These are phyloP conservation scores for Cyclina sinensis DNA, from an alignment of 1,140 invertebrate genomes.

Conservation along the genomic window DNA sequence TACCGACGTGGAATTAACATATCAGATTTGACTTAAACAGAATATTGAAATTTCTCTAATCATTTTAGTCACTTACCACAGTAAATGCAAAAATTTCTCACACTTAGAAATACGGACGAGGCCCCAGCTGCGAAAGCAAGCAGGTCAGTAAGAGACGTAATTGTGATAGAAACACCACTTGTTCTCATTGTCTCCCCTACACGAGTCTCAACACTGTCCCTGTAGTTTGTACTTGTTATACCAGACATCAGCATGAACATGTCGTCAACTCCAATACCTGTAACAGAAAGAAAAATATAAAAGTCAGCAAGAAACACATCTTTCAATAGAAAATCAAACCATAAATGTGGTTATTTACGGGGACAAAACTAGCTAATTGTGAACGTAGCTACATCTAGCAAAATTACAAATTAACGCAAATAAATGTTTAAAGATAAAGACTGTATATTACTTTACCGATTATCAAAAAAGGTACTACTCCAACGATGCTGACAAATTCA, in stretches of 20 bases:
- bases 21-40: neutral
- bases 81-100: conserved; percentile 98
- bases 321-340: too few relatives aligned
- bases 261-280: conserved; percentile 97
- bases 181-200: conserved; percentile 95
- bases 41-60: too few relatives aligned
- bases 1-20: neutral
- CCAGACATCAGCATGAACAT: conserved; percentile 98
- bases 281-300: neutral
- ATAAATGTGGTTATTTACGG: too few relatives aligned
- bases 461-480: conserved; percentile 98
- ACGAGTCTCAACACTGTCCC: conserved; percentile 91
- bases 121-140: conserved; percentile 98
- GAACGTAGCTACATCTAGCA: too few relatives aligned
- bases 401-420: too few relatives aligned
- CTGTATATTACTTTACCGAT: conserved; percentile 91
- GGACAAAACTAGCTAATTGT: too few relatives aligned
- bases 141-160: conserved; percentile 98
- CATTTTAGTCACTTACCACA: neutral
- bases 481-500: conserved; percentile 98
- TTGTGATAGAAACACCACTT: conserved; percentile 98
- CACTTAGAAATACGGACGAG: conserved; percentile 96
- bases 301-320: too few relatives aligned
- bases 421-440: conserved; percentile 73
- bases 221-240: neutral